Evolutionary conservation across 1,140 invertebrate species (phyloP).

Genomic region (Orius insidiosus): DNA sequence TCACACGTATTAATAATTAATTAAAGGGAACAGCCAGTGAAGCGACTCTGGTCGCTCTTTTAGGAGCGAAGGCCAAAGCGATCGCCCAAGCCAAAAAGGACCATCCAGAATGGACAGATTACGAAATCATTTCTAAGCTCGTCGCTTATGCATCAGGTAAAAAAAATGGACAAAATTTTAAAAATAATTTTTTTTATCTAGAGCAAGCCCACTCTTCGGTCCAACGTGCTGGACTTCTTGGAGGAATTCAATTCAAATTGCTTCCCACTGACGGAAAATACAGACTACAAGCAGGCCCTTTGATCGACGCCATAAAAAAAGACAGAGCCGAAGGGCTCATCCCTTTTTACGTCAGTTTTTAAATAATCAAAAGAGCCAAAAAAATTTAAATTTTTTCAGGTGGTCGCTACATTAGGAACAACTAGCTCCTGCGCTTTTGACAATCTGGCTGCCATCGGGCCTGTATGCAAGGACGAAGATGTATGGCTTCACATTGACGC

Average conservation of each 20-base stretch:
- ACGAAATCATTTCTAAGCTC: slow-evolving; percentile 68
- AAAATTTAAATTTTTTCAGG: slow-evolving; percentile 33
- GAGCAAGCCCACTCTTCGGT: slow-evolving; percentile 89
- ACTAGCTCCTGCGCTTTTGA: slow-evolving; percentile 85
- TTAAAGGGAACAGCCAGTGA: slow-evolving; percentile 69
- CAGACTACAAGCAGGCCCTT: slow-evolving; percentile 57
- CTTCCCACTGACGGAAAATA: slow-evolving; percentile 64
- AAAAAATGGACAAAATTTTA: slow-evolving; percentile 14
- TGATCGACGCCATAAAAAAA: slow-evolving; percentile 65
- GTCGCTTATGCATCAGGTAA: slow-evolving; percentile 69
- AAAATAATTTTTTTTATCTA: slow-evolving; percentile 25
- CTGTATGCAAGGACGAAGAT: slow-evolving; percentile 52
- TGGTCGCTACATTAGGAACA: slow-evolving; percentile 73
- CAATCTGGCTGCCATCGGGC: slow-evolving; percentile 66
- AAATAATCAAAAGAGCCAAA: background rate
- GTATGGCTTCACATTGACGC: slow-evolving; percentile 90
- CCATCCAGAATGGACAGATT: slow-evolving; percentile 61
- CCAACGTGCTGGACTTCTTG: slow-evolving; percentile 77
- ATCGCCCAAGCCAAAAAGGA: slow-evolving; percentile 49
- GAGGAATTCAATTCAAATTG: slow-evolving; percentile 66
- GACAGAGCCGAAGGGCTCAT: slow-evolving; percentile 68
- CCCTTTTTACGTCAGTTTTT: slow-evolving; percentile 66
- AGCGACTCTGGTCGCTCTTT: slow-evolving; percentile 66
- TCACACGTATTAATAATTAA: background rate
- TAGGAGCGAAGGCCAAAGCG: slow-evolving; percentile 72